Base-by-base conservation (phyloP, 2,888 invertebrate genomes). In the Oscheius sp. region DNA sequence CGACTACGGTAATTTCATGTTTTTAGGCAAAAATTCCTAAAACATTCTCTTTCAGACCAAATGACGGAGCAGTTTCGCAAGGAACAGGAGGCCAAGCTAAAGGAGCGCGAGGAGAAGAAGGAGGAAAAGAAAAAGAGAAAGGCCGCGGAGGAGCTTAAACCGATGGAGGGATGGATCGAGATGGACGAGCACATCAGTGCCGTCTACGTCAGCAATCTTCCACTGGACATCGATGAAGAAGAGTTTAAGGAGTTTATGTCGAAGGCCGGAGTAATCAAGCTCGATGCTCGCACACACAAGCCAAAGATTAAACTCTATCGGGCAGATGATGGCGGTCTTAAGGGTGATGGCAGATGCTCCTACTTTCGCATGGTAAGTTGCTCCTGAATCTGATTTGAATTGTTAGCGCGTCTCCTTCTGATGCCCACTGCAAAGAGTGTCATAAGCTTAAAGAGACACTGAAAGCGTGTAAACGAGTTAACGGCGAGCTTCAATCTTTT, bases 281-380 rank as follows among this genome's bases (percentile, higher is more conserved):
- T 94, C 85, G 96, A 98, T 90, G 92, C 93, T 0, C 92, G 92
- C 60, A 93, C 93, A 11, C 93, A 93, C 83, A 89, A 90, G 89
- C 93, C 94, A 90, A 97, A 96, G 90, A 91, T 96, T 1, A 98
- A 98, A 91, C 90, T 99, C 50, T 99, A 99, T 90, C 92, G 92
- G 83, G 95, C 96, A 88, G 93, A 94, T 0, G 93, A 95, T 79
- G 92, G 92, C 4, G 92, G 93, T 77, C 92, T 94, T 48, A 99
- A 99, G 91, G 99, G 99, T 10, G 98, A 99, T 91, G 99, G 94
- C 11, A 91, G 95, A 59, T 98, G 98, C 90, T 95, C 96, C 81
- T 87, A 87, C 76, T 79, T 87, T 32, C 84, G 79, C 58, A 81
- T 75, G 63, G 85, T 85, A 57, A 60, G 76, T 21, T 21, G 21